phyloP scores from a whole-genome alignment of 2,888 invertebrate genomes.

The Mechanitis mazaeus region DNA sequence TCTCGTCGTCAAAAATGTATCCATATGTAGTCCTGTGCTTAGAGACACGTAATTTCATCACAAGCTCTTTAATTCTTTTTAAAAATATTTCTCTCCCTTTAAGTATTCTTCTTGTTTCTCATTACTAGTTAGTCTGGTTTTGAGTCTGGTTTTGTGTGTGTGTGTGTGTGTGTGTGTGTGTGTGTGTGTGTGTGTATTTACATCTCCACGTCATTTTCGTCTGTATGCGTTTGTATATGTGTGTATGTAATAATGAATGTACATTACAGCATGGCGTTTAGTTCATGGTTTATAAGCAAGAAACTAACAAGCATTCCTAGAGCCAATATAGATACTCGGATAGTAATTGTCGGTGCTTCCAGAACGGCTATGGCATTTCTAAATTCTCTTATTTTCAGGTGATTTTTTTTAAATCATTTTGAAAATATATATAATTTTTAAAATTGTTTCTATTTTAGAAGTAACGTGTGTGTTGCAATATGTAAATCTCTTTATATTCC shows the following conservation, averaged over 20 bases:
- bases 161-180: no score
- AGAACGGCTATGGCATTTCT: slow-evolving; percentile 78
- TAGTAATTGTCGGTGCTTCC: slow-evolving; percentile 80
- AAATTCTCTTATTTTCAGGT: slow-evolving; percentile 76
- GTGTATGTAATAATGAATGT: background rate
- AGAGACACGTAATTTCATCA: no score
- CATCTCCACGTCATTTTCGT: no score
- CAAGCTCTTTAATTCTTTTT: no score
- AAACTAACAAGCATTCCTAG: slow-evolving; percentile 66
- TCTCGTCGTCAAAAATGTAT: no score
- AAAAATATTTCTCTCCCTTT: no score
- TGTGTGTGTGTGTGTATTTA: no score
- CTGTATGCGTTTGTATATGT: no score
- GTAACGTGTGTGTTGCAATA: background rate
- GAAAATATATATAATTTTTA: background rate
- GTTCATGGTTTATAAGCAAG: slow-evolving; percentile 62
- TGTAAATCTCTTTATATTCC: slow-evolving; percentile 24
- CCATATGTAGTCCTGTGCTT: no score
- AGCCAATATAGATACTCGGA: slow-evolving; percentile 70
- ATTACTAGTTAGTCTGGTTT: no score
- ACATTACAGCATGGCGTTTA: slow-evolving; percentile 50
- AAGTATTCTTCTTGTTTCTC: no score
- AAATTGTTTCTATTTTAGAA: background rate
- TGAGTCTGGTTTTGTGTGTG: no score
- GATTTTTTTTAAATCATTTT: slow-evolving; percentile 15